Percentiles rank a stretch among this genome's conserved stretches.
Conservation (phyloP, 1,140 invertebrate genomes). For the Coelopa frigida region DNA sequence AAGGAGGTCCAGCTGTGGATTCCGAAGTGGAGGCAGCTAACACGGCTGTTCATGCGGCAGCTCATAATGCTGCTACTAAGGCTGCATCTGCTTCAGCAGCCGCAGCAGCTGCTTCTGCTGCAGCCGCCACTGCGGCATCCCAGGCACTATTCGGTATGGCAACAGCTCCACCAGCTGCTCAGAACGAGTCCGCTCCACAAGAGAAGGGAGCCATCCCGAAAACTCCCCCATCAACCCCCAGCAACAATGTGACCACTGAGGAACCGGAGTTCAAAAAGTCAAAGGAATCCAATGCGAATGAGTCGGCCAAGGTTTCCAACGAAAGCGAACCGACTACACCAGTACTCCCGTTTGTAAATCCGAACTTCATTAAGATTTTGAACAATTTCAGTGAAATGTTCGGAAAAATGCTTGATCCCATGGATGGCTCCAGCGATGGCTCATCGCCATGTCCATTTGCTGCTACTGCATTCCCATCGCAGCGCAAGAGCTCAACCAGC, state of each 20-base stretch:
- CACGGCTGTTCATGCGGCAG: not conserved
- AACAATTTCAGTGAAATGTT: conserved; percentile 43
- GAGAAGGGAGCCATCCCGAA: too few relatives aligned
- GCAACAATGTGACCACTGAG: too few relatives aligned
- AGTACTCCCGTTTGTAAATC: conserved; percentile 36
- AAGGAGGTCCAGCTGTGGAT: conserved; percentile 17
- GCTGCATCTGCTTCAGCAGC: conserved; percentile 6
- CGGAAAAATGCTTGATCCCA: conserved; percentile 38
- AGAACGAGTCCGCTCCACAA: too few relatives aligned
- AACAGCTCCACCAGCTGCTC: too few relatives aligned
- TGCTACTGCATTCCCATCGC: not conserved
- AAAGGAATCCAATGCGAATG: too few relatives aligned
- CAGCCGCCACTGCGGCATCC: conserved; percentile 14
- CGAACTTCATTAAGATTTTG: conserved; percentile 35
- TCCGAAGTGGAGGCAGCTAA: conserved; percentile 3
- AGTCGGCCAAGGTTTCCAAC: too few relatives aligned
- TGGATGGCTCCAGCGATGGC: conserved; percentile 14
- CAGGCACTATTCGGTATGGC: too few relatives aligned
- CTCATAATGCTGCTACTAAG: conserved; percentile 1
- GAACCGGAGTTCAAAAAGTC: too few relatives aligned
- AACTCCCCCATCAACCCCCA: too few relatives aligned
- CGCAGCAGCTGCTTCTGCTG: not conserved
- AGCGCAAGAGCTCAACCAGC: not conserved
- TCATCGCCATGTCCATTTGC: conserved; percentile 1
- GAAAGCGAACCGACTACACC: too few relatives aligned